Evolutionary conservation across 2,797 vertebrate genomes (phyloP).

Genomic region (Muscicapa comitata): DNA sequence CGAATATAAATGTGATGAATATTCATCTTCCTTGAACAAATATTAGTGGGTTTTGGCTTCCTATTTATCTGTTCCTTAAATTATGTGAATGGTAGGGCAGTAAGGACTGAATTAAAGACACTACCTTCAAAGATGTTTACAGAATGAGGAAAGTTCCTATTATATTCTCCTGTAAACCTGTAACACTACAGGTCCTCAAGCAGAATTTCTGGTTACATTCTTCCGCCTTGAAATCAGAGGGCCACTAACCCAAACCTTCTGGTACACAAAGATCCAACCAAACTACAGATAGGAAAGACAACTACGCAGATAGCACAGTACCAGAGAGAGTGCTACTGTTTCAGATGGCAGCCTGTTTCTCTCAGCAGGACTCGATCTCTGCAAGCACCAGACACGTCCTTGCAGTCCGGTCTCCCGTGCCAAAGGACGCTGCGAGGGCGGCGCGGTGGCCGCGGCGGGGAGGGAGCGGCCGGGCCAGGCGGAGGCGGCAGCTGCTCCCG

Average conservation of each 20-base stretch:
- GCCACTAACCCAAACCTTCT: not conserved
- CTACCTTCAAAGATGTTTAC: not conserved
- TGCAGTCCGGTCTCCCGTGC: fast-evolving
- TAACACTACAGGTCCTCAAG: not conserved
- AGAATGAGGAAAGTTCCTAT: not conserved
- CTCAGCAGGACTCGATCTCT: fast-evolving
- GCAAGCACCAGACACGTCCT: fast-evolving
- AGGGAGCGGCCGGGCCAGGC: not conserved
- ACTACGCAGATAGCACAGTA: not conserved
- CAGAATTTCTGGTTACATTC: fast-evolving
- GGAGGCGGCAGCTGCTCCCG: constrained; percentile 49
- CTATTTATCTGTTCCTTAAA: not conserved
- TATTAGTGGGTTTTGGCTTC: constrained; percentile 11
- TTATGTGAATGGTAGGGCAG: not conserved
- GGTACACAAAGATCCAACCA: not conserved
- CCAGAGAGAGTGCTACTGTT: not conserved
- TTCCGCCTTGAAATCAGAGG: not conserved
- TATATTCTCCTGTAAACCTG: not conserved
- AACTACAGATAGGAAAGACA: not conserved
- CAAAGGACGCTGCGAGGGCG: not conserved
- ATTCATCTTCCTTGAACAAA: constrained; percentile 17
- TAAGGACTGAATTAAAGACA: not conserved
- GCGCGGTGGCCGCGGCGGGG: not conserved
- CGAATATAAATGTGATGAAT: not conserved
- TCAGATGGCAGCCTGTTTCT: not conserved